Evolutionary conservation across 1,140 invertebrate genomes (phyloP).

Genomic region (Calliphora vicina): DNA sequence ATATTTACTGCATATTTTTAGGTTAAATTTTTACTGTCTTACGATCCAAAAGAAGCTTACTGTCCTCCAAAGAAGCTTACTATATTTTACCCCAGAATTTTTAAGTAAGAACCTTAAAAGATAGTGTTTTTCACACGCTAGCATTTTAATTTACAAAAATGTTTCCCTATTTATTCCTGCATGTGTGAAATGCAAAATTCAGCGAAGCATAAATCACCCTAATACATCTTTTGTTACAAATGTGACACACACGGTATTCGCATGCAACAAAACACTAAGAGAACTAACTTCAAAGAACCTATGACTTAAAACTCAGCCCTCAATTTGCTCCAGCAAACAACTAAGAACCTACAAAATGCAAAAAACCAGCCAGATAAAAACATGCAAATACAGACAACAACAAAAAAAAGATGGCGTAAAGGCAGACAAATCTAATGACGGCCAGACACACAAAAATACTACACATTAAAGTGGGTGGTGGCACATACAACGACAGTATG

Average conservation of each 20-base stretch:
- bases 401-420: too few species aligned
- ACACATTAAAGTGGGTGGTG: not conserved
- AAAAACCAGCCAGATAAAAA: too few species aligned
- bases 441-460: not conserved
- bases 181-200: not conserved
- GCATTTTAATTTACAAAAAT: too few species aligned
- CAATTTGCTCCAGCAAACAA: not conserved
- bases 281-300: not conserved
- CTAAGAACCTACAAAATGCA: not conserved
- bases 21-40: too few species aligned
- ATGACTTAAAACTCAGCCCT: not conserved
- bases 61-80: too few species aligned
- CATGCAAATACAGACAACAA: too few species aligned
- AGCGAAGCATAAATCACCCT: constrained; percentile 37
- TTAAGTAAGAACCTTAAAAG: not conserved
- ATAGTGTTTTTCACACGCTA: too few species aligned
- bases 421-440: not conserved
- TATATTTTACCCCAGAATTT: too few species aligned
- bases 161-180: too few species aligned
- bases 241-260: not conserved
- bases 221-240: constrained; percentile 34
- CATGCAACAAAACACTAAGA: not conserved
- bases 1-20: too few species aligned
- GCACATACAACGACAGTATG: not conserved
- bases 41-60: too few species aligned